Evolutionary conservation across 2,888 invertebrate genomes (phyloP).

Genomic region (Dryobotodes eremita): DNA sequence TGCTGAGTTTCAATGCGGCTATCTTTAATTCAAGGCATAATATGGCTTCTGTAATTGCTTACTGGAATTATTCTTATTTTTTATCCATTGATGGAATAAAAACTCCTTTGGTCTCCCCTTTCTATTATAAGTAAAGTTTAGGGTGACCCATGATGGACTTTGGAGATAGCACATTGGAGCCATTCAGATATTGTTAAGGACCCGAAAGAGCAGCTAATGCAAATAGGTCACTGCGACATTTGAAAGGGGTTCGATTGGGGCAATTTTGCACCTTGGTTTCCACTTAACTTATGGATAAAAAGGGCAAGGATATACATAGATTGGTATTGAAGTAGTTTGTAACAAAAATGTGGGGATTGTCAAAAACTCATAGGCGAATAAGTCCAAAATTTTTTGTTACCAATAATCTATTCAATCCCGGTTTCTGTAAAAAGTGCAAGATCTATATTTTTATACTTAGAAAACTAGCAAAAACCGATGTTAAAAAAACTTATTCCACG

Average conservation of each 20-base stretch:
- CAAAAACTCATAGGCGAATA: too few species aligned
- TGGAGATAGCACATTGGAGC: background rate
- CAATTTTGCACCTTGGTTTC: background rate
- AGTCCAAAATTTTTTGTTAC: background rate
- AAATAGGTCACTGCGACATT: constrained; percentile 16
- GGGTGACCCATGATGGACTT: background rate
- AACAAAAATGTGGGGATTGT: background rate
- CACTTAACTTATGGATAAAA: background rate
- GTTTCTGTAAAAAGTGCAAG: background rate
- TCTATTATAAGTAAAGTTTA: background rate
- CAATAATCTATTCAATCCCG: background rate
- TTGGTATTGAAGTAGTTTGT: background rate
- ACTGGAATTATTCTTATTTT: constrained; percentile 12
- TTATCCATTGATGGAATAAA: background rate
- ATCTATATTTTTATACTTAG: background rate
- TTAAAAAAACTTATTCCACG: constrained; percentile 24
- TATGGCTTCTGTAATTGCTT: background rate
- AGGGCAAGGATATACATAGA: background rate
- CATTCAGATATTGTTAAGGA: background rate
- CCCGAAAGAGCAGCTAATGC: background rate
- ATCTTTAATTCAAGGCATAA: constrained; percentile 13
- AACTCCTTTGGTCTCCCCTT: background rate
- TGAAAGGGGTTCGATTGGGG: background rate
- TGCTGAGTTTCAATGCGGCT: constrained; percentile 1
- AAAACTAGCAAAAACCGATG: constrained; percentile 3